Evolutionary conservation across 2,113 vertebrate species (phyloP), one percentile per base, ranked within the genome.

Genomic region (Sceloporus tristichus): DNA sequence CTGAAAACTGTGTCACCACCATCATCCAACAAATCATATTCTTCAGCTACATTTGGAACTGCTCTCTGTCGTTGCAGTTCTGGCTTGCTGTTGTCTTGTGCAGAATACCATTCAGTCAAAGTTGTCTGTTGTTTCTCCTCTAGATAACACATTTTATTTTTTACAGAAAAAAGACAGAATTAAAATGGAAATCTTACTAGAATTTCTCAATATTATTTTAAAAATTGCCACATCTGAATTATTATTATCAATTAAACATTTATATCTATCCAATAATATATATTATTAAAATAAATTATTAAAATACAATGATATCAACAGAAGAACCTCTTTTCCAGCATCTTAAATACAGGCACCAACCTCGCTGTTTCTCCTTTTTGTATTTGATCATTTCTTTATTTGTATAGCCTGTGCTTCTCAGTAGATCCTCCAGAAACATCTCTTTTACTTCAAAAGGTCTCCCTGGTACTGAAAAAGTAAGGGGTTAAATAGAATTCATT

Each of bases 381-480:
- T 98, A 98, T 90, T 98, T 98, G 2, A 89, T 66, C 96, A 98
- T 97, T 88, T 98, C 97, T 93, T 97, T 97, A 78, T 96, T 98
- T 91, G 95, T 96, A 91, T 98, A 99, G 2, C 96, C 97, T 19
- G 98, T 99, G 78, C 97, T 97, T 92, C 95, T 96, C 93, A 99
- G 97, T 91, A 99, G 96, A 87, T 99, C 99, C 95, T 99, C 99
- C 90, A 99, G 90, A 96, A 98, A 99, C 92, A 98, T 92, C 90
- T 98, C 97, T 90, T 98, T 98, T 85, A 99, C 98, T 90, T 99
- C 98, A 97, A 97, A 99, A 56, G 96, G 97, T 94, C 97, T 97
- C 94, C 98, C 98, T 95, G 98, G 97, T 93, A 99, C 97, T 98
- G 93, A 88, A 97, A 96, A 90, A 0, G 86, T n/a, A 94, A 93